A percentile compares a stretch with the other conserved stretches of the same genome.
Conservation (phyloP, 2,888 invertebrate genomes). For the Tromatobia lineatoria region DNA sequence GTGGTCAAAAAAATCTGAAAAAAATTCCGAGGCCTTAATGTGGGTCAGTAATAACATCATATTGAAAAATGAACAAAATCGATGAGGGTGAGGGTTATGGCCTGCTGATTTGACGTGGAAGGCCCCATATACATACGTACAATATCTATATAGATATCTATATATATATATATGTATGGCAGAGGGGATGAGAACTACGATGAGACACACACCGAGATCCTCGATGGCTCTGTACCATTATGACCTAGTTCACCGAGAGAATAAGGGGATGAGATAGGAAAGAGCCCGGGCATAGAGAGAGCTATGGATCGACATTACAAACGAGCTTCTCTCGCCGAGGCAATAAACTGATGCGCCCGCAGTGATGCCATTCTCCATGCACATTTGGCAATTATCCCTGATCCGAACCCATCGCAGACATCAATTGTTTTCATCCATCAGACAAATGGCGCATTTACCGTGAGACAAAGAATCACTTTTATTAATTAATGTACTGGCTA, state of each 20-base stretch:
- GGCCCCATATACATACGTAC: too few relatives aligned
- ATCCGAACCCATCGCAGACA: not conserved
- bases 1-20: too few relatives aligned
- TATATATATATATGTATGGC: constrained; percentile 22
- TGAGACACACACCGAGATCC: constrained; percentile 19
- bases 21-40: too few relatives aligned
- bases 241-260: constrained; percentile 60
- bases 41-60: too few relatives aligned
- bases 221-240: constrained; percentile 41
- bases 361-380: not conserved
- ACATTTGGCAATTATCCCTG: constrained; percentile 1
- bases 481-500: not conserved
- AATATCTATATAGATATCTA: too few relatives aligned
- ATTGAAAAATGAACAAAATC: too few relatives aligned
- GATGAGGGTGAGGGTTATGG: too few relatives aligned
- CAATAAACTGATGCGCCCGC: constrained; percentile 1
- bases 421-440: not conserved
- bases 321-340: constrained; percentile 20
- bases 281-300: constrained; percentile 1
- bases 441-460: not conserved
- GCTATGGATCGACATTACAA: constrained; percentile 28
- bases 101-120: too few relatives aligned
- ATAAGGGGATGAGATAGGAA: constrained; percentile 38
- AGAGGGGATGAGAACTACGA: constrained; percentile 22
- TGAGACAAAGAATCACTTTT: not conserved